Base-by-base conservation (phyloP, 2,113 vertebrate species). In the Fregetta grallaria region DNA sequence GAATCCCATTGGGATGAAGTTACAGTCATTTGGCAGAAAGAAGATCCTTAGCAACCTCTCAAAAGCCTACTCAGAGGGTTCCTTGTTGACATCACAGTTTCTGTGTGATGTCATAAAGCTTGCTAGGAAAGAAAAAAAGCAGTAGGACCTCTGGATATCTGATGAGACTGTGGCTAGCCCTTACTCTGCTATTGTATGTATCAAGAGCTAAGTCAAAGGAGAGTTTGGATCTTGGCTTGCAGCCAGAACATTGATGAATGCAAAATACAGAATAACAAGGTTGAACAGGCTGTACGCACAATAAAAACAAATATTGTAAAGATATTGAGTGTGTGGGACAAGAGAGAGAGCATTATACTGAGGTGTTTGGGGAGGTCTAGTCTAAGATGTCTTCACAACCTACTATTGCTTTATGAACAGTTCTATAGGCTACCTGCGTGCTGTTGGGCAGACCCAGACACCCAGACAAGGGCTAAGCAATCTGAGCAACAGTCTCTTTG, bases 11-110 rank as follows among this genome's bases (percentile, higher is more conserved):
- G 96, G 73, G 88, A 77, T 63, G 89, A 85, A 91, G 75, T 92
- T 94, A 91, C 91, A 94, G 38, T 92, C 36, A 94, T 97, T 96
- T 94, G 89, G 72, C 94, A 90, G 92, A 74, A 91, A 91, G 88
- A 74, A 91, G 67, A 94, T 91, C 72, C 85, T 95, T 47, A 77
- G 79, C 77, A 96, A 91, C 66, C 52, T 82, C 88, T 86, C 87
- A 81, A 84, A 92, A 88, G 25, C 36, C 61, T 96, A 97, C 84
- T 84, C 91, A 93, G 76, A 93, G 65, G 84, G 38, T 59, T 98
- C 72, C 79, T 95, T 95, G 78, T 59, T 91, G 86, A 95, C 92
- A 92, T 96, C 95, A 93, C 78, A 62, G 22, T 76, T 45, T 86
- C 61, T 65, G n/a, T 49, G 68, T 63, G 84, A 97, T 85, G 95